Conservation (phyloP, 2,888 invertebrate genomes). For the Habroteleia sp. region DNA sequence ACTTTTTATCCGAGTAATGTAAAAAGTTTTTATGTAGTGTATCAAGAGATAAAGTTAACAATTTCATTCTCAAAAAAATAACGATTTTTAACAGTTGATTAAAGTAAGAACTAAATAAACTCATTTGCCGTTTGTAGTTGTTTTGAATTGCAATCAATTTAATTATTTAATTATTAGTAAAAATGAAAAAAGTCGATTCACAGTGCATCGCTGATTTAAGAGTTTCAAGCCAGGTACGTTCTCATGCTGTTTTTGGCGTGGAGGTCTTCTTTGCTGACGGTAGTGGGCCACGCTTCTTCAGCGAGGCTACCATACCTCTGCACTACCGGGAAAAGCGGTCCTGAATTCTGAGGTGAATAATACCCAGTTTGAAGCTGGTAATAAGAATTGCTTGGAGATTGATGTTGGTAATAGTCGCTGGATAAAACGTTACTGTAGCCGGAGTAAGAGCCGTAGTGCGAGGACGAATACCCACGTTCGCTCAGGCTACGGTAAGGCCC, state of each 20-base stretch:
- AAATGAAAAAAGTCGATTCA: too few species aligned
- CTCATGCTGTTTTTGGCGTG: conserved; percentile 64
- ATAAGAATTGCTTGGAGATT: conserved; percentile 71
- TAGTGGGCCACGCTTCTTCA: conserved; percentile 75
- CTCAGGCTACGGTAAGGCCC: conserved; percentile 80
- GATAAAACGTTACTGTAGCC: conserved; percentile 76
- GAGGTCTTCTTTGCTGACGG: conserved; percentile 70
- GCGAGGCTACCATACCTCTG: conserved; percentile 78
- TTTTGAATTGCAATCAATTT: too few species aligned
- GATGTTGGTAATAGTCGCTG: conserved; percentile 73
- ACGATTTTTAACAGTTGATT: too few species aligned
- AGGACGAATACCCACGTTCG: conserved; percentile 78
- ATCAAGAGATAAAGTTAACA: too few species aligned
- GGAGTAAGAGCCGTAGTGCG: conserved; percentile 77
- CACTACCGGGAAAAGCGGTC: conserved; percentile 75
- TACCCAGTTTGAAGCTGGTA: conserved; percentile 77
- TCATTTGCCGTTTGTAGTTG: too few species aligned
- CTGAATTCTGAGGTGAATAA: conserved; percentile 78
- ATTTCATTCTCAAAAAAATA: too few species aligned
- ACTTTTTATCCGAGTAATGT: too few species aligned
- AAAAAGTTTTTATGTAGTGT: too few species aligned
- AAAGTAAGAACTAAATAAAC: too few species aligned
- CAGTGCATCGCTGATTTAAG: conserved; percentile 20
- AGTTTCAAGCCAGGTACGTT: conserved; percentile 68
- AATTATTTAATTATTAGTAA: too few species aligned